A percentile compares a stretch with the other conserved stretches of the same genome.
These are phyloP conservation scores for Thalassarche chlororhynchos DNA, from an alignment of 2,113 vertebrate genomes.

Conservation along the genomic window DNA sequence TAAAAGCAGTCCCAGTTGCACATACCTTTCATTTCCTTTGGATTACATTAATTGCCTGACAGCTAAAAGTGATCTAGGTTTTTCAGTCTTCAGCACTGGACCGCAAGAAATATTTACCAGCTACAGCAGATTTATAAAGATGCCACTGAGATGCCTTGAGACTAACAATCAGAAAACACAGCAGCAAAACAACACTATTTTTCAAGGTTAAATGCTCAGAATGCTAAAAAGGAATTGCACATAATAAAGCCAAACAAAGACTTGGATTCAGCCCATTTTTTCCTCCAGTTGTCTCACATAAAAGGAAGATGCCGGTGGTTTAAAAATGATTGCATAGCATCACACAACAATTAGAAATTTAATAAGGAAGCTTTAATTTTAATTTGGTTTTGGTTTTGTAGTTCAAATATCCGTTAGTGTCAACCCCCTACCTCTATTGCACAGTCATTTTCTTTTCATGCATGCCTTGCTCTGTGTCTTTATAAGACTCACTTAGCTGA, in stretches of 20 bases:
- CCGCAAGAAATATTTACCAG: conserved; percentile 74
- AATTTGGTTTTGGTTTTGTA: conserved; percentile 49
- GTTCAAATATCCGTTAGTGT: not conserved
- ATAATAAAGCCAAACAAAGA: conserved; percentile 63
- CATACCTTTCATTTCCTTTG: conserved; percentile 77
- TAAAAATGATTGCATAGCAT: conserved; percentile 44
- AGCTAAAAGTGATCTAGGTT: conserved; percentile 73
- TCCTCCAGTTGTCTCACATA: not conserved
- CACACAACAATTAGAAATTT: conserved; percentile 62
- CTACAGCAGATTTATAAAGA: conserved; percentile 77
- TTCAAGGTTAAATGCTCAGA: conserved; percentile 81
- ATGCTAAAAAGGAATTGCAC: conserved; percentile 75
- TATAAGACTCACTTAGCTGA: not conserved
- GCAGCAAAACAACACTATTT: conserved; percentile 74
- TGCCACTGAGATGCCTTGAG: conserved; percentile 75
- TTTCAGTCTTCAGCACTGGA: conserved; percentile 67
- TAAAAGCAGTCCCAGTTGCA: conserved; percentile 72
- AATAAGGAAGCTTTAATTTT: conserved; percentile 71
- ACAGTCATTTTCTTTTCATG: not conserved
- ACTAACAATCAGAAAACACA: conserved; percentile 77
- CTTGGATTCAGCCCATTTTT: conserved; percentile 25
- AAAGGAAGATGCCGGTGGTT: conserved; percentile 32
- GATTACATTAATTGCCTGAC: conserved; percentile 82
- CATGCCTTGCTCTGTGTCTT: not conserved
- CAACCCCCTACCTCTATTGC: not conserved